A percentile compares a stretch with the other conserved stretches of the same genome.
Evolutionary conservation across 2,113 vertebrate genomes (phyloP).

Genomic region (Cnemophilus loriae): DNA sequence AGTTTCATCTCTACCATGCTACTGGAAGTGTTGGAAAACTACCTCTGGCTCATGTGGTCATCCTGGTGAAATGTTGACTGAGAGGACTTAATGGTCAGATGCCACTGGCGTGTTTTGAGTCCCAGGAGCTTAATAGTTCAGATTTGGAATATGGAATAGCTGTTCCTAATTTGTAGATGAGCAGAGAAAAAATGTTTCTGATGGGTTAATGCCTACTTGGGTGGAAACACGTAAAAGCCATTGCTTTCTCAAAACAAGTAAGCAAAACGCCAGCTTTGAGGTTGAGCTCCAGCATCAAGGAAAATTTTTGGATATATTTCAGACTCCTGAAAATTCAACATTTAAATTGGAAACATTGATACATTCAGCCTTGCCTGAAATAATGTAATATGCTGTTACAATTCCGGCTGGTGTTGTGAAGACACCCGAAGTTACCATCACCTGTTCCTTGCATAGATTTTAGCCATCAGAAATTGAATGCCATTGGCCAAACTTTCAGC

Average conservation of each 20-base stretch:
- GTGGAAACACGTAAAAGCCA: neutral
- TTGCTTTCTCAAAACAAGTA: neutral
- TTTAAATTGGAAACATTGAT: neutral
- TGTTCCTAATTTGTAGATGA: neutral
- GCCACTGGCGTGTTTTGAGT: neutral
- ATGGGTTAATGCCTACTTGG: neutral
- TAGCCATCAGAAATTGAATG: conserved; percentile 4
- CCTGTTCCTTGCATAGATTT: neutral
- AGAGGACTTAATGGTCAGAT: neutral
- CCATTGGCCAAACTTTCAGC: neutral
- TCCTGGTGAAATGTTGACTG: neutral
- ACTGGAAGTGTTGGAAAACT: neutral
- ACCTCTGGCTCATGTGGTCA: neutral
- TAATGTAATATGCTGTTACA: neutral
- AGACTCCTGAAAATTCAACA: neutral
- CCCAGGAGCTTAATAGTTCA: neutral
- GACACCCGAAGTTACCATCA: neutral
- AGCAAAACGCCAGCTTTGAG: neutral
- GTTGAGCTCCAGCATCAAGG: neutral
- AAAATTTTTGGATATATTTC: neutral
- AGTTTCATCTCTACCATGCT: neutral
- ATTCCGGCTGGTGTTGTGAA: neutral
- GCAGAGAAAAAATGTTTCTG: neutral
- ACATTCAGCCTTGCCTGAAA: neutral
- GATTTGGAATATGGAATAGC: neutral